These are phyloP conservation scores for Anguilla rostrata DNA, from an alignment of 2,113 vertebrate genomes.

Conservation along the genomic window DNA sequence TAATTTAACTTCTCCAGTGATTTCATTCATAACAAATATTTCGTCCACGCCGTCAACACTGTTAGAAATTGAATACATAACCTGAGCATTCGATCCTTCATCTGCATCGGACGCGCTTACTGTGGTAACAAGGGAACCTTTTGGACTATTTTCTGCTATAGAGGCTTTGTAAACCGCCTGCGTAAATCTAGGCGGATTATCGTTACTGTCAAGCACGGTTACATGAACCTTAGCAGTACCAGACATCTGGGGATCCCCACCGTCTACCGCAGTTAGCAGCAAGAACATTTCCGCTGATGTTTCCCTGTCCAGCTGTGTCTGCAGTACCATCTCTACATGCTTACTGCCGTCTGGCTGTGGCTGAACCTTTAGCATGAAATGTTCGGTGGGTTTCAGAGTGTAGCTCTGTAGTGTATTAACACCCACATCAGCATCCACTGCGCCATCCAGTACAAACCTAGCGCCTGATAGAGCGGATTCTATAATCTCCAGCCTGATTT, in stretches of 20 bases:
- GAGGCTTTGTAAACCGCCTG: slow-evolving; percentile 29
- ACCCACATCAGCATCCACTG: slow-evolving; percentile 77
- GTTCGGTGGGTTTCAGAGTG: slow-evolving; percentile 66
- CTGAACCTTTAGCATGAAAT: slow-evolving; percentile 73
- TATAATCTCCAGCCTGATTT: slow-evolving; percentile 73
- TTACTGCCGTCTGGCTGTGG: slow-evolving; percentile 69
- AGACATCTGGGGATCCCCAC: slow-evolving; percentile 42
- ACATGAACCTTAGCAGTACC: slow-evolving; percentile 41
- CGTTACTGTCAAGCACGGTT: slow-evolving; percentile 41
- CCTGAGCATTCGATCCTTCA: slow-evolving; percentile 31
- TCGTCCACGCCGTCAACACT: background rate
- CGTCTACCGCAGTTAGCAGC: slow-evolving; percentile 42
- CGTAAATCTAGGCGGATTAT: slow-evolving; percentile 42
- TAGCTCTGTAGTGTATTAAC: slow-evolving; percentile 77
- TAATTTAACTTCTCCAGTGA: slow-evolving; percentile 27
- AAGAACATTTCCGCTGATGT: slow-evolving; percentile 27
- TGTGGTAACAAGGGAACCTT: slow-evolving; percentile 32
- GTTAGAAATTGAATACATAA: slow-evolving; percentile 36
- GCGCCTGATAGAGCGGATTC: slow-evolving; percentile 56
- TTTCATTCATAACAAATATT: slow-evolving; percentile 30
- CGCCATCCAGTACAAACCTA: slow-evolving; percentile 76
- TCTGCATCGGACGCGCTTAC: slow-evolving; percentile 47
- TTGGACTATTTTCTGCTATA: slow-evolving; percentile 28
- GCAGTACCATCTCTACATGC: slow-evolving; percentile 57
- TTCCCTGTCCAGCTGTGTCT: slow-evolving; percentile 43